phyloP scores from a whole-genome alignment of 1,140 invertebrate species.

The Aphelinus certus region DNA sequence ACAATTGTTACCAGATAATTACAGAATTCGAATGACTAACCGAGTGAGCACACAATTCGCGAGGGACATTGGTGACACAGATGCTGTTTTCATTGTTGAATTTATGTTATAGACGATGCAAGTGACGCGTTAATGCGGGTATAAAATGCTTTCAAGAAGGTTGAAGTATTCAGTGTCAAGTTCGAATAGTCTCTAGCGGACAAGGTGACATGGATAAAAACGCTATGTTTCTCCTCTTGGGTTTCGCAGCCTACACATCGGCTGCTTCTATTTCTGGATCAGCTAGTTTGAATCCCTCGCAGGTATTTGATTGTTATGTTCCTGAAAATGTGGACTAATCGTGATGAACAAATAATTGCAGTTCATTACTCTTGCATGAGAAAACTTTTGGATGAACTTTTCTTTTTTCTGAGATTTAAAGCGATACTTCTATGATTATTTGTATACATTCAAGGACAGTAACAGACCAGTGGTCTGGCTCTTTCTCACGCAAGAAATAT shows the following conservation, averaged over 20 bases:
- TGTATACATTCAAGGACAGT: too few species aligned
- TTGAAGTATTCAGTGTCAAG: constrained; percentile 13
- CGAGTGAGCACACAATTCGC: not conserved
- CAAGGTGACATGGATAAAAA: not conserved
- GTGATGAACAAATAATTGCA: too few species aligned
- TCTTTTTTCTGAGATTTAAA: too few species aligned
- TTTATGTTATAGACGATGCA: not conserved
- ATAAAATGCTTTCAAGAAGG: constrained; percentile 23
- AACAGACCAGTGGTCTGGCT: too few species aligned
- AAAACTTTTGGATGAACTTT: too few species aligned
- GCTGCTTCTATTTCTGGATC: constrained; percentile 44
- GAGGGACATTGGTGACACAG: constrained; percentile 18
- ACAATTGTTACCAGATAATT: not conserved
- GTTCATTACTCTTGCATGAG: too few species aligned
- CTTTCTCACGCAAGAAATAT: too few species aligned
- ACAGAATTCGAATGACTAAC: constrained; percentile 5
- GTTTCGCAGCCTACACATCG: constrained; percentile 41
- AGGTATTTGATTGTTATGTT: constrained; percentile 36
- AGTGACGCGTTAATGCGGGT: not conserved
- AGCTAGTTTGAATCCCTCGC: constrained; percentile 44
- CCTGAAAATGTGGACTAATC: too few species aligned
- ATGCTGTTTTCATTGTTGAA: constrained; percentile 26
- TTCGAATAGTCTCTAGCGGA: constrained; percentile 2
- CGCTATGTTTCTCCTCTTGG: constrained; percentile 40
- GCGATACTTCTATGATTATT: too few species aligned